A percentile compares a stretch with the other conserved stretches of the same genome.
Conservation (phyloP, 2,797 vertebrate genomes). For the Malacoraja senta region DNA sequence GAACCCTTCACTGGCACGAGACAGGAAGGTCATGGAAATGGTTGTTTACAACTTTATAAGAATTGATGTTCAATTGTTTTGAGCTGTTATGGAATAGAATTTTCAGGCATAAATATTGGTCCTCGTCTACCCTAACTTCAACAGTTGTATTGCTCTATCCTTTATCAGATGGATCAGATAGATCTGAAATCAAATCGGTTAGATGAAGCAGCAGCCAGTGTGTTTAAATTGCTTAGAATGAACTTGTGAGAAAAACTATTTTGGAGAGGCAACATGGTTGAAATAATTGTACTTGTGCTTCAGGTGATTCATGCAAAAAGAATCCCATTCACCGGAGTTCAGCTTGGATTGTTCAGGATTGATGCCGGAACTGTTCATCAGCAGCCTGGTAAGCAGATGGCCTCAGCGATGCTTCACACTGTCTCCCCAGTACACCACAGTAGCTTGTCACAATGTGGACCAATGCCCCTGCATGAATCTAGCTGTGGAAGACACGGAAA, state of each 20-base stretch:
- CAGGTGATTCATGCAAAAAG: slow-evolving; percentile 82
- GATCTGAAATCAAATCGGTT: not conserved
- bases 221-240: not conserved
- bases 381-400: slow-evolving; percentile 69
- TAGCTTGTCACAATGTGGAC: not conserved
- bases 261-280: not conserved
- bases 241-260: not conserved
- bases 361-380: slow-evolving; percentile 75
- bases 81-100: no score
- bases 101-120: no score
- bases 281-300: slow-evolving; percentile 37
- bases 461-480: not conserved
- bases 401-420: not conserved
- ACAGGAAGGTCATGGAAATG: no score
- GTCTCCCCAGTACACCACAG: not conserved
- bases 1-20: no score
- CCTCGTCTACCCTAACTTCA: no score
- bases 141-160: no score
- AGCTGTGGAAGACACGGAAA: no score
- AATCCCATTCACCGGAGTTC: slow-evolving; percentile 73
- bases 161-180: not conserved
- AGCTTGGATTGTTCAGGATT: slow-evolving; percentile 84
- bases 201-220: not conserved
- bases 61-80: no score
- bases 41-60: no score